phyloP scores from a whole-genome alignment of 2,113 vertebrate genomes.

The Struthidea cinerea region DNA sequence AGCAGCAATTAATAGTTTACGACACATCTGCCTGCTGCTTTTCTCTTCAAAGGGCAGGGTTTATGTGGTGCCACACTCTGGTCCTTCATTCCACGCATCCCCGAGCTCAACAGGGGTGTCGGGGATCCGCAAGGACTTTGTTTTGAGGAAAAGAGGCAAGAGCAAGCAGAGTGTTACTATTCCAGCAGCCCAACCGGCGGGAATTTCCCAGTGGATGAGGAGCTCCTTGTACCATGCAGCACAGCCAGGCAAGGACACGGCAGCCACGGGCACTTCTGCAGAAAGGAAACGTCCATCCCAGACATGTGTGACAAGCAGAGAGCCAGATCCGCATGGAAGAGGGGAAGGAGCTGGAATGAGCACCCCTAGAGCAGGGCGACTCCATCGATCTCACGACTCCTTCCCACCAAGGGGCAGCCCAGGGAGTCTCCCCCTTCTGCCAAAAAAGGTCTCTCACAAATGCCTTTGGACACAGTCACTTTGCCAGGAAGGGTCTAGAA shows the following conservation, averaged over 20 bases:
- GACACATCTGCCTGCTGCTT: too few relatives aligned
- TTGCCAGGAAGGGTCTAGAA: conserved; percentile 41
- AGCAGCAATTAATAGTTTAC: neutral
- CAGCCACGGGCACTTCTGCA: neutral
- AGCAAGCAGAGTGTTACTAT: neutral
- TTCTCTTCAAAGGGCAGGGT: neutral
- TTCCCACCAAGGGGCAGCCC: neutral
- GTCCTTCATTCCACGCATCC: neutral
- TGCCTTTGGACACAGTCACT: neutral
- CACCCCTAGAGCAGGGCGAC: neutral
- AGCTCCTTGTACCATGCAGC: neutral
- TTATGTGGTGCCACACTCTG: neutral
- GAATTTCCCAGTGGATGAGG: neutral
- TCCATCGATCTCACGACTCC: fast-evolving
- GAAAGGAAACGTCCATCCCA: neutral
- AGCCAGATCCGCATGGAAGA: neutral
- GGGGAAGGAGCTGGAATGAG: neutral
- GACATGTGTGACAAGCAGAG: neutral
- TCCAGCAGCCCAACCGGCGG: neutral
- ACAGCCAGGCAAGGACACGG: neutral
- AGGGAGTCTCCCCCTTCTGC: neutral
- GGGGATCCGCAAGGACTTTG: fast-evolving
- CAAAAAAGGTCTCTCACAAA: conserved; percentile 7
- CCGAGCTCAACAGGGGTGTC: neutral
- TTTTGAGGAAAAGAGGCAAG: neutral